Evolutionary conservation across 2,888 invertebrate genomes (phyloP), one percentile per base, ranked within the genome.

Genomic region (Netelia inedita): DNA sequence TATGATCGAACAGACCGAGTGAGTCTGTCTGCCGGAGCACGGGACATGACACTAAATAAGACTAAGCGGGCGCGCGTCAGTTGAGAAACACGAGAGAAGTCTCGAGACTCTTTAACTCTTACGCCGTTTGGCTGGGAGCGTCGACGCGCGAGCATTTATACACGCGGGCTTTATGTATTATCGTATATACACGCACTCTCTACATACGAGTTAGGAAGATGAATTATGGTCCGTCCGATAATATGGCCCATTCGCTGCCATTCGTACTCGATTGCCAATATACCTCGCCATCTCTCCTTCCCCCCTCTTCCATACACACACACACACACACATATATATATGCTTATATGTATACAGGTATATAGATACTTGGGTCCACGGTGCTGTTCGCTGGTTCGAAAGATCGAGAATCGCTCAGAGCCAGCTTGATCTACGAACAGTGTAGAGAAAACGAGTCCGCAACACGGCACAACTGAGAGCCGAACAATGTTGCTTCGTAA

Each of bases 381-480:
- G 21, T 57, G 57, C 16, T 57, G 57, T 57, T 19, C 9, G 57
- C 21, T 9, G 19, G 16, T 65, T 57, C 21, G 68, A 78, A 73
- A 81, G 78, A 84, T 84, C 78, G 73, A 84, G 84, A 84, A 81
- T 81, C 84, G 81, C 78, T 84, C 73, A 63, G 57, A 76, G 74
- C 81, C n/a, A 61, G 72, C 65, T 74, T 50, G 82, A 84, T 69
- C 73, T 69, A 43, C 65, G 16, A 46, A 71, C 69, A 21, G 50
- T 28, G 50, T 50, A 19, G 35, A 57, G 75, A 28, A 68, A 76
- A 61, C 41, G 75, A 59, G 68, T 63, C 50, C 72, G n/a, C 19
- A 69, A 66, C 46, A 53, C 2, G 41, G 46, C 57, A 79, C 50
- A 71, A 28, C 57, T 41, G 61, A 75, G 23, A 75, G 69, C 74